Evolutionary conservation across 2,113 vertebrate species (phyloP).

Genomic region (Festucalex cinctus): DNA sequence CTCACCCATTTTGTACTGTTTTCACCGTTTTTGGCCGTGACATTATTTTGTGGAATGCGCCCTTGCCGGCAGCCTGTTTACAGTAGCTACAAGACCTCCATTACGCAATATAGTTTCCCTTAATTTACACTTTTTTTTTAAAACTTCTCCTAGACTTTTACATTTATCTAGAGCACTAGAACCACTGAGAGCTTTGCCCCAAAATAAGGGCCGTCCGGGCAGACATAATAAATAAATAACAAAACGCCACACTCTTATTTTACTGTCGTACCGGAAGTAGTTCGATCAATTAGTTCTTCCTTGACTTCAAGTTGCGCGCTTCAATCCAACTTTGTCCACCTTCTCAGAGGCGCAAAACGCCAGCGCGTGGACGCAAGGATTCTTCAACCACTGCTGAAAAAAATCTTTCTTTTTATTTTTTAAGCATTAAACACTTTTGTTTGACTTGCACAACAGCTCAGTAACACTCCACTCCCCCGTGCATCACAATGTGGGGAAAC

Average conservation of each 20-base stretch:
- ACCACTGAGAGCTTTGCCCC: no score
- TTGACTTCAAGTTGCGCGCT: conserved; percentile 47
- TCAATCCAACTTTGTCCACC: conserved; percentile 53
- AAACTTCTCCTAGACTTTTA: no score
- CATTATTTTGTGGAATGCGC: no score
- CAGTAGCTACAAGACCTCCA: no score
- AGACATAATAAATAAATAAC: not conserved
- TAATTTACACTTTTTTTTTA: no score
- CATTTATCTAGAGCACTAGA: no score
- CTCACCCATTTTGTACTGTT: no score
- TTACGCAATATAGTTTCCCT: no score
- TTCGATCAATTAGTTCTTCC: not conserved
- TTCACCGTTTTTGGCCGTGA: no score
- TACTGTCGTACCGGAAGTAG: conserved; percentile 21
- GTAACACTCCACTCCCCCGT: not conserved
- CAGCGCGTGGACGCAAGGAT: conserved; percentile 16
- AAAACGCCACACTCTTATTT: conserved; percentile 5
- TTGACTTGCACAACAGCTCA: conserved; percentile 16
- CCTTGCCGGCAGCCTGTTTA: no score
- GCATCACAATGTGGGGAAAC: conserved; percentile 72
- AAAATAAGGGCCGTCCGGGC: no score
- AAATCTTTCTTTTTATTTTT: no score
- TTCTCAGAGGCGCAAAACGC: conserved; percentile 47
- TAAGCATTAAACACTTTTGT: conserved; percentile 17
- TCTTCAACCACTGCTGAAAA: conserved; percentile 23